These are phyloP conservation scores for Eufriesea mexicana DNA, from an alignment of 1,140 invertebrate species.

Conservation along the genomic window DNA sequence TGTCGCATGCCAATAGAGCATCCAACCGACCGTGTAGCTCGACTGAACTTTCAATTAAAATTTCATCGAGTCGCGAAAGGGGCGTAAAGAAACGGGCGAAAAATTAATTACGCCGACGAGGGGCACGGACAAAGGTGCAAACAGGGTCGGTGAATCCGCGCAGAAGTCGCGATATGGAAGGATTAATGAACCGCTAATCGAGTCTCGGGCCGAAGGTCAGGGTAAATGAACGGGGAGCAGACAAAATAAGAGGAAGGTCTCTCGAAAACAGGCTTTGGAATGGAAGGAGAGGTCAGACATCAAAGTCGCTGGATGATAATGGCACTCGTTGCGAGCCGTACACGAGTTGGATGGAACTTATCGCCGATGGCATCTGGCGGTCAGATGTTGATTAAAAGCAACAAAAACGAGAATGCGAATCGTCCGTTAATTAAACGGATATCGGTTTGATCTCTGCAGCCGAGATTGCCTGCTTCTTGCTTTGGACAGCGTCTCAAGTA, in stretches of 20 bases:
- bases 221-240: not conserved
- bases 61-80: not conserved
- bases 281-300: not conserved
- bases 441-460: not conserved
- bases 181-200: slow-evolving; percentile 38
- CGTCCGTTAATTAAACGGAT: slow-evolving; percentile 16
- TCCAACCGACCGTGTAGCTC: not conserved
- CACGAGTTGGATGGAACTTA: not conserved
- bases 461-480: not conserved
- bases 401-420: not conserved
- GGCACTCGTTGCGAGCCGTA: not conserved
- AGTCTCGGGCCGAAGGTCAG: slow-evolving; percentile 11
- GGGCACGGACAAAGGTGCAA: slow-evolving; percentile 14
- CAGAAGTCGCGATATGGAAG: slow-evolving; percentile 12
- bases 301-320: not conserved
- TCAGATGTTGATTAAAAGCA: not conserved
- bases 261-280: not conserved
- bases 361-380: not conserved
- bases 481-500: not conserved
- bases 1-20: not conserved
- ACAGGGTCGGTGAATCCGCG: not conserved
- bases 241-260: not conserved
- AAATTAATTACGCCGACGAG: slow-evolving; percentile 16
- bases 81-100: not conserved
- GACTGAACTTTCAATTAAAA: slow-evolving; percentile 21